phyloP scores from a whole-genome alignment of 2,113 vertebrate species.

The Psittacara wagleri region DNA sequence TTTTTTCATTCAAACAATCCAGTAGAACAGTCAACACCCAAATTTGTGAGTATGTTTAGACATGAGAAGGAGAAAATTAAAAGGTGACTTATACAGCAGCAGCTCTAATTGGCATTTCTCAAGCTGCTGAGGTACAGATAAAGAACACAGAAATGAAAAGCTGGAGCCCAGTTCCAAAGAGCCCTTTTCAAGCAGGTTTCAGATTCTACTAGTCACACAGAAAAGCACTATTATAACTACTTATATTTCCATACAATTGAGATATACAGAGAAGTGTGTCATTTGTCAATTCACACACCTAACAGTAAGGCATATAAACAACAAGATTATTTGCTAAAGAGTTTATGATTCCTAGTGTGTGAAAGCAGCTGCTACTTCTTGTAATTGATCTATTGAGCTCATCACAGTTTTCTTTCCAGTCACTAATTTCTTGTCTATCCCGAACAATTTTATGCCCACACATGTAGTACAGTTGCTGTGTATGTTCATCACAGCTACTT shows the following conservation, averaged over 20 bases:
- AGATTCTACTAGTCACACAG: background rate
- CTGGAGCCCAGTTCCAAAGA: background rate
- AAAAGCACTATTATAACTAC: background rate
- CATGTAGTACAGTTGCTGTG: background rate
- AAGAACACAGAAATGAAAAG: background rate
- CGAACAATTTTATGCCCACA: background rate
- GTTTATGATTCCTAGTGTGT: background rate
- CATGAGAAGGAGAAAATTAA: conserved; percentile 31
- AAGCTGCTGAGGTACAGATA: background rate
- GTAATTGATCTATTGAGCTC: background rate
- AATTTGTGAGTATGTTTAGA: background rate
- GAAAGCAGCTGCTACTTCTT: background rate
- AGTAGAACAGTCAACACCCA: background rate
- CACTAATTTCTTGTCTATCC: background rate
- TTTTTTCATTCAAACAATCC: background rate
- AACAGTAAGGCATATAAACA: background rate
- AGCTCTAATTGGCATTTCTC: background rate
- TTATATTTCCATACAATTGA: background rate
- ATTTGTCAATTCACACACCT: background rate
- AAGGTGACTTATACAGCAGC: background rate
- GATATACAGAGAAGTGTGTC: background rate
- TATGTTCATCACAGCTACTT: background rate
- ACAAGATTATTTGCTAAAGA: background rate
- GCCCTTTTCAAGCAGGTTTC: background rate
- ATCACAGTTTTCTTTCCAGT: background rate